Evolutionary conservation across 2,888 invertebrate genomes (phyloP), one percentile per base, ranked within the genome.

Genomic region (Drosophila nr. medialis): DNA sequence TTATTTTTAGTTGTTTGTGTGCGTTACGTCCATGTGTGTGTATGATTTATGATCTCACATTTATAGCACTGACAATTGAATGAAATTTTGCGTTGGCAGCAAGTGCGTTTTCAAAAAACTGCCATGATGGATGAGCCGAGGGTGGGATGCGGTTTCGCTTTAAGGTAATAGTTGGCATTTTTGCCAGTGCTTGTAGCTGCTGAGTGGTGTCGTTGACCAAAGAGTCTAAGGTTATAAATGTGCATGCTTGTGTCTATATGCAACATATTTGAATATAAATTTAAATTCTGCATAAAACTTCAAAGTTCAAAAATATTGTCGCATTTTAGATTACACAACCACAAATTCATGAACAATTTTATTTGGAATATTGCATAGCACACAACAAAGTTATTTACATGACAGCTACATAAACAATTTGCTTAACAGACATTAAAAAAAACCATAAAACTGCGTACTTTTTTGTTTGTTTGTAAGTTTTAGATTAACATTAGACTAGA

Each of bases 41-140:
- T 75, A 79, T 89, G 88, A 88, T 88, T 88, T 88, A 88, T 86
- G 84, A 86, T 78, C 86, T 74, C 73, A 75, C 86, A 89, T 88
- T 89, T 88, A 80, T 84, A 83, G 81, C 80, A 86, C 81, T 84
- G 88, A 88, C 89, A 88, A 88, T 89, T 89, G 86, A 89, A 83
- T 86, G 89, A 81, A 77, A 84, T 87, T 89, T 87, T 73, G 73
- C 63, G 67, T 59, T 48, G 55, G 64, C 69, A 63, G 72, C 77
- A 68, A 85, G 71, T 68, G 75, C 64, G 75, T 64, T 76, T 61
- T 50, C 29, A 53, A 48, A 49, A 75, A 75, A 67, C 66, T 48
- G 69, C 55, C 72, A 68, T 88, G 88, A 88, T 88, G 78, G 86
- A 84, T 86, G 75, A 66, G 38, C 53, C 51, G 42, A 15, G 50